A percentile compares a stretch with the other conserved stretches of the same genome.
These are phyloP conservation scores for Cepphus grylle DNA, from an alignment of 2,113 vertebrate species.

Conservation along the genomic window DNA sequence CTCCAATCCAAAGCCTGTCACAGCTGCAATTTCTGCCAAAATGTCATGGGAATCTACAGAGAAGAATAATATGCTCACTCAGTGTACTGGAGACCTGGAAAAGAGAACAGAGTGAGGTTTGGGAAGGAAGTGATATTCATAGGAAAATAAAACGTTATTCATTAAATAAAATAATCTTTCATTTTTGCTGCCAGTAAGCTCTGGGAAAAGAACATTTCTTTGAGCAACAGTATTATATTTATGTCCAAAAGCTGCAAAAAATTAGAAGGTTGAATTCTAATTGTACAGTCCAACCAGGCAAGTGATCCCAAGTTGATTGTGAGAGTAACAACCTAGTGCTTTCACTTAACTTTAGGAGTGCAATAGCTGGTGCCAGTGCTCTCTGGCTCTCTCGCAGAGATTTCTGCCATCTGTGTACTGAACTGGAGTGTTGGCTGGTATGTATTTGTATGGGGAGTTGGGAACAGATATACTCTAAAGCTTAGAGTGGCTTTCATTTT, in stretches of 20 bases:
- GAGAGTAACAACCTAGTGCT: neutral
- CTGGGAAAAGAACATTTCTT: neutral
- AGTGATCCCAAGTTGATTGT: neutral
- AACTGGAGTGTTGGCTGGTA: neutral
- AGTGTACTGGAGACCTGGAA: neutral
- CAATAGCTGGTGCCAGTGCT: neutral
- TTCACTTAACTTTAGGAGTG: neutral
- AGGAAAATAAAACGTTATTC: neutral
- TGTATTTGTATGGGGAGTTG: neutral
- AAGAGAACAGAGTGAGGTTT: neutral
- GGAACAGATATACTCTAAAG: neutral
- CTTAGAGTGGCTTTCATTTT: neutral
- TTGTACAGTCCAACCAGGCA: neutral
- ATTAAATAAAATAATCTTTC: neutral
- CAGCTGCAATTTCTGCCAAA: neutral
- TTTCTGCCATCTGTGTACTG: neutral
- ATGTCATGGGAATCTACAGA: constrained; percentile 13
- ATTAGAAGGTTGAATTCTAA: neutral
- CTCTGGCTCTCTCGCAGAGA: neutral
- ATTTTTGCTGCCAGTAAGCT: neutral
- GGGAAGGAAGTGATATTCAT: neutral
- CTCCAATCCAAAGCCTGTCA: neutral
- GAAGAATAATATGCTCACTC: neutral
- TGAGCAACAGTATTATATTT: neutral
- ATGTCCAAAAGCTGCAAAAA: constrained; percentile 12